Evolutionary conservation across 2,888 invertebrate genomes (phyloP).

Genomic region (Melieria picta): DNA sequence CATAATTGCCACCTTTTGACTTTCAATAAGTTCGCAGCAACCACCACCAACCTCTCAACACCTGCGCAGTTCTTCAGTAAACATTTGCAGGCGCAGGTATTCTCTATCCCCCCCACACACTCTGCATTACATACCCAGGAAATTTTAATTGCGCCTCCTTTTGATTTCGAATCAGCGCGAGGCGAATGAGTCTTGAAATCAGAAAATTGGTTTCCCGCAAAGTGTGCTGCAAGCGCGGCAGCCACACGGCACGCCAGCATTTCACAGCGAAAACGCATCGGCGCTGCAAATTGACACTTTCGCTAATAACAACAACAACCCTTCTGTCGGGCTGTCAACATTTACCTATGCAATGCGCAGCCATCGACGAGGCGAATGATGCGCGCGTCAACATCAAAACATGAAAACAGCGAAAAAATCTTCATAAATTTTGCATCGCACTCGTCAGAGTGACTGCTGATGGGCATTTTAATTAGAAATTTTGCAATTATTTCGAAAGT

Average conservation of each 20-base stretch:
- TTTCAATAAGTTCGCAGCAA: too few species aligned
- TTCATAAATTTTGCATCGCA: conserved; percentile 11
- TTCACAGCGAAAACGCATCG: conserved; percentile 49
- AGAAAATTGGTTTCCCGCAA: too few species aligned
- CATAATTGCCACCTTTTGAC: too few species aligned
- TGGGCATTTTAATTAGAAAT: conserved; percentile 61
- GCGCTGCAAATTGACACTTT: conserved; percentile 60
- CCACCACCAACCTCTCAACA: too few species aligned
- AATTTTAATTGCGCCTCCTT: too few species aligned
- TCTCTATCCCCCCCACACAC: too few species aligned
- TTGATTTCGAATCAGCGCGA: too few species aligned
- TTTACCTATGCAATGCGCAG: neutral
- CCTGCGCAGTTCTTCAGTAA: too few species aligned
- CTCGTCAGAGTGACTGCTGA: conserved; percentile 42
- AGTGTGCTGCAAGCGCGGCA: conserved; percentile 9
- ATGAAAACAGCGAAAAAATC: neutral
- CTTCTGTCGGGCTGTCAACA: neutral
- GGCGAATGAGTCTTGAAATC: too few species aligned
- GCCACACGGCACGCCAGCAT: conserved; percentile 49
- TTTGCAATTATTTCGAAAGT: conserved; percentile 52
- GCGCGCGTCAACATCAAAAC: neutral
- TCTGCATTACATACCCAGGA: too few species aligned
- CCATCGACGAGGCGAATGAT: neutral
- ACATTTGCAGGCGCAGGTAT: too few species aligned
- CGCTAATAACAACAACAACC: conserved; percentile 49